Evolutionary conservation across 2,797 vertebrate species (phyloP), one percentile per base, ranked within the genome.

Genomic region (Hybognathus amarus): DNA sequence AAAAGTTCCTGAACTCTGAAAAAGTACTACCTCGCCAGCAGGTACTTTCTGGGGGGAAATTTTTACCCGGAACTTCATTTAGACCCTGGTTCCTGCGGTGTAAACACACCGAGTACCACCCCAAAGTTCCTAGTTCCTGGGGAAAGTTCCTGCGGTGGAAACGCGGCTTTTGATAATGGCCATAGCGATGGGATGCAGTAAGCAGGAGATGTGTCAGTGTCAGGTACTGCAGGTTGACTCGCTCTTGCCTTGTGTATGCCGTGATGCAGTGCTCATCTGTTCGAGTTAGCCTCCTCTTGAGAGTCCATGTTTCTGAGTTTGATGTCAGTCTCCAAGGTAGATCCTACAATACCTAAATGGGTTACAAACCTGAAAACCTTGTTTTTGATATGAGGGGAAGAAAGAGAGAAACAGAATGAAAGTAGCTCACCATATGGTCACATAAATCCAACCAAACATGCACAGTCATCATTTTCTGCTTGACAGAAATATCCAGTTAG

Each of bases 341-440:
- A 74, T 70, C 77, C 52, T 83, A 84, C 83, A 86, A 87, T 77
- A 87, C 80, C 85, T 77, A 84, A 87, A 85, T 79, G 17, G 13
- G 70, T 71, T 89, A 27, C 1, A 4, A 76, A 82, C 76, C 80
- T 84, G 75, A 80, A 84, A 89, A 81, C 79, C 73, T 78, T 77
- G 74, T 74, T 56, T 83, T 69, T 79, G 50, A 86, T 59, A 50
- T 33, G 85, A 77, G 85, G 36, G 77, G 69, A 56, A 50, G 42
- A 82, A 77, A 86, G 30, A 61, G 76, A 36, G 79, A 86, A 82
- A 6, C 17, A 13, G 71, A 59, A 59, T 18, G 38, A 83, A 86
- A 78, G 78, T 84, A 86, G 78, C 70, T 11, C 71, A 83, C 79
- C 82, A 88, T 89, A 86, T 89, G 88, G 83, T 38, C 85, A 82